These are phyloP conservation scores for Willowsia nigromaculata DNA, from an alignment of 2,888 invertebrate genomes.

Conservation along the genomic window DNA sequence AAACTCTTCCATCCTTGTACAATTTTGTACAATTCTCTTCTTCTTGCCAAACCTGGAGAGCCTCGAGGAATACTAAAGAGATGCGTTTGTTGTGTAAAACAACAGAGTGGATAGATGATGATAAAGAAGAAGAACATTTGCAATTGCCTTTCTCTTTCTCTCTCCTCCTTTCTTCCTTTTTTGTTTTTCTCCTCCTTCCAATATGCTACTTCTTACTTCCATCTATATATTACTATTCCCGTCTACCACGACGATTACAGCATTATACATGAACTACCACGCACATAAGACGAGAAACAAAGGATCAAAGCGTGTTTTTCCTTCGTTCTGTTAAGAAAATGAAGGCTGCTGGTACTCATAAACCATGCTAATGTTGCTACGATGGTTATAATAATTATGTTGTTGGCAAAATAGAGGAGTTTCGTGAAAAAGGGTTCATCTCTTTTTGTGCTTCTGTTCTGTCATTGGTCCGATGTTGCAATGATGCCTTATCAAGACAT, in stretches of 20 bases:
- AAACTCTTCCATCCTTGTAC: not conserved
- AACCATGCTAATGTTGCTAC: not conserved
- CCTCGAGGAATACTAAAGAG: conserved; percentile 44
- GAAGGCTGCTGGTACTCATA: not conserved
- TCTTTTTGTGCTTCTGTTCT: no score
- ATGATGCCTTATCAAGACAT: no score
- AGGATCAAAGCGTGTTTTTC: not conserved
- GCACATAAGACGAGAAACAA: not conserved
- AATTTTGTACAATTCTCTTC: not conserved
- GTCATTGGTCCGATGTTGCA: no score
- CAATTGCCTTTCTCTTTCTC: conserved; percentile 19
- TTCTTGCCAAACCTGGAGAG: conserved; percentile 10
- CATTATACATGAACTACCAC: not conserved
- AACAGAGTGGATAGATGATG: conserved; percentile 16
- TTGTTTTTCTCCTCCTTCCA: not conserved
- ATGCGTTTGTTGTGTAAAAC: conserved; percentile 42
- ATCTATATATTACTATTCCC: not conserved
- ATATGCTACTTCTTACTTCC: not conserved
- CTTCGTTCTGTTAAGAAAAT: not conserved
- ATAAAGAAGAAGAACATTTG: not conserved
- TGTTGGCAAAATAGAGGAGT: not conserved
- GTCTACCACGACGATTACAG: not conserved
- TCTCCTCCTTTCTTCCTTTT: not conserved
- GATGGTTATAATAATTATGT: not conserved
- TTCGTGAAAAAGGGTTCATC: no score